phyloP scores from a whole-genome alignment of 2,797 vertebrate species.

The Huso huso region DNA sequence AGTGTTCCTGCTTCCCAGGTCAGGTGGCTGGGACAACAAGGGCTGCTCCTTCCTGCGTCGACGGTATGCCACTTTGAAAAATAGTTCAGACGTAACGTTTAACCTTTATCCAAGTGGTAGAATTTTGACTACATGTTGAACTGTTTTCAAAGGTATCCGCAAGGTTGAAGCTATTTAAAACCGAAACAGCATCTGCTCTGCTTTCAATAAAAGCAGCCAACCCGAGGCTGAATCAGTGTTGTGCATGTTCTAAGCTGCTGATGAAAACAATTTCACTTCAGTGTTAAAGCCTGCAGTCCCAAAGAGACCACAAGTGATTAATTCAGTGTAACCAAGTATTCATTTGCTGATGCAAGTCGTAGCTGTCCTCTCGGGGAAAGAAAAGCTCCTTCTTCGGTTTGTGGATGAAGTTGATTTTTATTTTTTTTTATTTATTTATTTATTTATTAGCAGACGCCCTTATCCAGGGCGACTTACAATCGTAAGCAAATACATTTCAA shows the following conservation, averaged over 20 bases:
- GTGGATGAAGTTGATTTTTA: too few species aligned
- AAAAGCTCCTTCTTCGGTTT: neutral
- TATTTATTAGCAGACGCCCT: too few species aligned
- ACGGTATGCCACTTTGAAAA: slow-evolving; percentile 58
- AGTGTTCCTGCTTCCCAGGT: slow-evolving; percentile 89
- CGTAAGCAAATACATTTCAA: too few species aligned
- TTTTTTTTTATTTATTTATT: too few species aligned
- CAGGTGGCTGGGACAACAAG: slow-evolving; percentile 91
- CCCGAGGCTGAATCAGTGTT: too few species aligned
- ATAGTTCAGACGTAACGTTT: too few species aligned
- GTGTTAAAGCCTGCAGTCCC: neutral
- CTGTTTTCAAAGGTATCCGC: neutral
- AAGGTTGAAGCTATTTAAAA: neutral
- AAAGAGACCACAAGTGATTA: neutral
- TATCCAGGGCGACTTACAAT: too few species aligned
- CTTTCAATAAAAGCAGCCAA: neutral
- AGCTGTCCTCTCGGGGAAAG: neutral
- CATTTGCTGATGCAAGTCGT: neutral
- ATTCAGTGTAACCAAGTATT: neutral
- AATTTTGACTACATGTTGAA: neutral
- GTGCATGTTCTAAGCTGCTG: neutral
- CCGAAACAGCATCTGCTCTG: neutral
- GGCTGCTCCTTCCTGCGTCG: slow-evolving; percentile 88
- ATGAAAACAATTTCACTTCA: neutral
- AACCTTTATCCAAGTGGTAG: neutral